Conservation (phyloP, 2,797 vertebrate species). For the Chrysolophus pictus region DNA sequence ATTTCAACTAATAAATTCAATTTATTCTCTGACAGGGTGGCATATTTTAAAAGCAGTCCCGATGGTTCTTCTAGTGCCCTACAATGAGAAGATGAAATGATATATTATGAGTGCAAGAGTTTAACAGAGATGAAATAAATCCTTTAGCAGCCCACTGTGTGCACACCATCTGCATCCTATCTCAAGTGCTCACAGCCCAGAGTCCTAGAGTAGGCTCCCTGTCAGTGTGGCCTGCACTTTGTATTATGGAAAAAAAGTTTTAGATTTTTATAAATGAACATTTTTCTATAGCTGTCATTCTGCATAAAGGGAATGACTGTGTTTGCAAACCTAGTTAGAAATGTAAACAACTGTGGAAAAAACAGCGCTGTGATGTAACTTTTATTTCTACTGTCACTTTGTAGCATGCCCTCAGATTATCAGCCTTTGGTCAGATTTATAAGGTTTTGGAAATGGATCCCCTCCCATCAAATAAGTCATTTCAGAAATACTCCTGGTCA, state of each 20-base stretch:
- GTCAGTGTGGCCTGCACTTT: not conserved
- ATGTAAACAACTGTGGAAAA: not conserved
- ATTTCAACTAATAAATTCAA: not conserved
- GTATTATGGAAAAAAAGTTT: not conserved
- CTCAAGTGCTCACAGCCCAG: not conserved
- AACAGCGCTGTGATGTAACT: not conserved
- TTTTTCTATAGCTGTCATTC: not conserved
- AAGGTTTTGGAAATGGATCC: slow-evolving; percentile 99
- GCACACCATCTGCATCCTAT: not conserved
- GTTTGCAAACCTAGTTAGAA: not conserved
- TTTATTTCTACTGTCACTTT: not conserved
- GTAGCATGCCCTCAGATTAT: slow-evolving; percentile 93
- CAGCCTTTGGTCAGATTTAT: slow-evolving; percentile 98
- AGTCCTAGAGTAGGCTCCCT: not conserved
- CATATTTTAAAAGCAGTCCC: not conserved
- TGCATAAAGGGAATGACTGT: not conserved
- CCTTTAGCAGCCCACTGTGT: not conserved
- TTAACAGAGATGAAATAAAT: not conserved
- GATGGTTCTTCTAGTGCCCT: not conserved
- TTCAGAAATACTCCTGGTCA: slow-evolving; percentile 95
- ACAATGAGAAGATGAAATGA: not conserved
- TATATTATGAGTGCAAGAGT: not conserved
- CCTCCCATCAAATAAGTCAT: slow-evolving; percentile 95
- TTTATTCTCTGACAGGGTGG: not conserved
- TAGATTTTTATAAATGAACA: not conserved